Base-by-base conservation (phyloP, 1,140 invertebrate species). In the Drosophila fuyamai region DNA sequence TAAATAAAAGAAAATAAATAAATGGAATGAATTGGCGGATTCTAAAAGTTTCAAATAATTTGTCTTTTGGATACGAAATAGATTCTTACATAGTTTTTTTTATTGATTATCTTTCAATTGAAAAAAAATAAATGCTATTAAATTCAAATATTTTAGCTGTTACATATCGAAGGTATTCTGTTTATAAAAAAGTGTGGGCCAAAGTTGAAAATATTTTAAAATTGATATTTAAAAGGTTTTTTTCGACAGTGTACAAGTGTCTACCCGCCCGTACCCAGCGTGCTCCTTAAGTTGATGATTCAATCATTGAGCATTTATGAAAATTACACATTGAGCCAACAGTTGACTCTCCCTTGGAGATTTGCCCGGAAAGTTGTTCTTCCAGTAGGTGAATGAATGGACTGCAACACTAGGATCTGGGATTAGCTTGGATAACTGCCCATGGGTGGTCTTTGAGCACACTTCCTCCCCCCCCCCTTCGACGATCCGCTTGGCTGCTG, bases 291-390 rank as follows among this genome's bases (percentile, higher is more conserved):
- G 72, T 54, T 76, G 73, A 76, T 76, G 73, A 76, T 76, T 76
- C 72, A 76, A 76, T 76, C 73, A 76, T 76, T 61, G 75, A 59
- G 55, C 73, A 62, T 76, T 76, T 76, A 76, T 76, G 73, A 76
- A 76, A 76, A 76, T 76, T 67, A 67, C 72, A 76, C 59, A 76
- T 47, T 72, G 61, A 59, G 27, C 43, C 67, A 58, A 38, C 43
- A 29, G 67, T 36, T 27, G 44, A 29, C 16, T 56, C 44, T 71
- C 43, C 66, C 51, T 67, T 27, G 18, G 35, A 63, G 63, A 18
- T 67, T 67, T 38, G 43, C 46, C 51, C 4, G n/a, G 16, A 41
- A 32, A 43, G n/a, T 41, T 41, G 40, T 29, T 46, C 14, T 29
- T 41, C 14, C 27, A 47, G 29, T 27, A 27, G 51, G 51, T 55